Evolutionary conservation across 2,797 vertebrate genomes (phyloP).

Genomic region (Zenarchopterus dispar): DNA sequence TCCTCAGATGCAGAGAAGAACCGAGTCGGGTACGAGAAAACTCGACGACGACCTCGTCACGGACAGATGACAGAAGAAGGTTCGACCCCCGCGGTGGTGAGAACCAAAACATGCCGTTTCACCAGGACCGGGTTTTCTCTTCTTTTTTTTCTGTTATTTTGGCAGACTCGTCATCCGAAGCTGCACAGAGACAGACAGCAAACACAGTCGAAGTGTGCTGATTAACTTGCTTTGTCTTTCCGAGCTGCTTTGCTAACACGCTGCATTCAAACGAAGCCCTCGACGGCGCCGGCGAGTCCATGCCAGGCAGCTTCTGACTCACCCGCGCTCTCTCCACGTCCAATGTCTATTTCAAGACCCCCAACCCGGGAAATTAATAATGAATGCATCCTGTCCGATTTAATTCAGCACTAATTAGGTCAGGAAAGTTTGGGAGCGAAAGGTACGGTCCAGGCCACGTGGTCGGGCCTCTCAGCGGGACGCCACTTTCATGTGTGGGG

Average conservation of each 20-base stretch:
- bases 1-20: no score
- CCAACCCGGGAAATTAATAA: slow-evolving; percentile 72
- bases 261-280: slow-evolving; percentile 59
- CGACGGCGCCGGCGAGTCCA: slow-evolving; percentile 31
- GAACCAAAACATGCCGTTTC: slow-evolving; percentile 41
- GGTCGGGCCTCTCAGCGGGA: slow-evolving; percentile 68
- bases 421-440: slow-evolving; percentile 79
- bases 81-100: slow-evolving; percentile 18
- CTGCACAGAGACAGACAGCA: slow-evolving; percentile 32
- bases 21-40: no score
- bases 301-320: slow-evolving; percentile 46
- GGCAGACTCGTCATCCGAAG: slow-evolving; percentile 40
- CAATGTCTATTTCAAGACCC: slow-evolving; percentile 72
- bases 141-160: slow-evolving; percentile 11
- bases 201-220: slow-evolving; percentile 43
- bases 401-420: slow-evolving; percentile 80
- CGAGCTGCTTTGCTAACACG: slow-evolving; percentile 42
- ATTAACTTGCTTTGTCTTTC: slow-evolving; percentile 68
- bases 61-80: slow-evolving; percentile 16
- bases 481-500: slow-evolving; percentile 71
- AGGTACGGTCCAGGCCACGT: slow-evolving; percentile 76
- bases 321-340: slow-evolving; percentile 35
- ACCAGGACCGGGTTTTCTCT: slow-evolving; percentile 14
- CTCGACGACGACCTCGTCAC: neutral
- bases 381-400: slow-evolving; percentile 77